phyloP scores from a whole-genome alignment of 2,888 invertebrate genomes.

The Sphaerophoria rueppellii region DNA sequence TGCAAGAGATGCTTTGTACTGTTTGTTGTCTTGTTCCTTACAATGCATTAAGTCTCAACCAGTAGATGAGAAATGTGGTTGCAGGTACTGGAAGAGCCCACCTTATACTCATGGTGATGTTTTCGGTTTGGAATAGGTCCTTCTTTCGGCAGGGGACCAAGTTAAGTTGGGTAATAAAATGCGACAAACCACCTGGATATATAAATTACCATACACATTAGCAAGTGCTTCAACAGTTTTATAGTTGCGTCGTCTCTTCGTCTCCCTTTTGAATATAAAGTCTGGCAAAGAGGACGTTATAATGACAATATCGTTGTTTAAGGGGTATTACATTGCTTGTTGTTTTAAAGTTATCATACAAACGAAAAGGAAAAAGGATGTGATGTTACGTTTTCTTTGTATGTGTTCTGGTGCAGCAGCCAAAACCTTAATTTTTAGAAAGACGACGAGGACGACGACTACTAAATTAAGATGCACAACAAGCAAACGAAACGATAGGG shows the following conservation, averaged over 20 bases:
- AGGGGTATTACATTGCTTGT: conserved; percentile 38
- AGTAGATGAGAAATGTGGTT: not conserved
- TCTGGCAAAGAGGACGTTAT: not conserved
- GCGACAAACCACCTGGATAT: conserved; percentile 73
- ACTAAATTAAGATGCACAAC: conserved; percentile 69
- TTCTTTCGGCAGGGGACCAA: conserved; percentile 60
- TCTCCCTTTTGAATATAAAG: not conserved
- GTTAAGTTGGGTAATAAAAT: conserved; percentile 72
- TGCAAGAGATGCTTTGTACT: not conserved
- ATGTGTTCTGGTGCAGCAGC: not conserved
- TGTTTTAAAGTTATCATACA: conserved; percentile 10
- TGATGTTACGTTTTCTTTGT: conserved; percentile 54
- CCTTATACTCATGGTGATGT: not conserved
- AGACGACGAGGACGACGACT: conserved; percentile 3
- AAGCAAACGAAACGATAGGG: conserved; percentile 1
- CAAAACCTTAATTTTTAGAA: too few species aligned
- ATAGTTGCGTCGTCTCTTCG: conserved; percentile 4
- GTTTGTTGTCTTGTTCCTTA: not conserved
- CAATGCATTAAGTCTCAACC: not conserved
- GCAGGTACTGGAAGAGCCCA: not conserved
- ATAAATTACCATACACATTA: conserved; percentile 73
- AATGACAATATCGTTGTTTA: conserved; percentile 8
- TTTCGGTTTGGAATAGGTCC: conserved; percentile 23
- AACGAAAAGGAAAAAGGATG: conserved; percentile 44
- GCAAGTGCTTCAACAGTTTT: conserved; percentile 69